phyloP scores from a whole-genome alignment of 1,140 invertebrate species.

The Venturia canescens region DNA sequence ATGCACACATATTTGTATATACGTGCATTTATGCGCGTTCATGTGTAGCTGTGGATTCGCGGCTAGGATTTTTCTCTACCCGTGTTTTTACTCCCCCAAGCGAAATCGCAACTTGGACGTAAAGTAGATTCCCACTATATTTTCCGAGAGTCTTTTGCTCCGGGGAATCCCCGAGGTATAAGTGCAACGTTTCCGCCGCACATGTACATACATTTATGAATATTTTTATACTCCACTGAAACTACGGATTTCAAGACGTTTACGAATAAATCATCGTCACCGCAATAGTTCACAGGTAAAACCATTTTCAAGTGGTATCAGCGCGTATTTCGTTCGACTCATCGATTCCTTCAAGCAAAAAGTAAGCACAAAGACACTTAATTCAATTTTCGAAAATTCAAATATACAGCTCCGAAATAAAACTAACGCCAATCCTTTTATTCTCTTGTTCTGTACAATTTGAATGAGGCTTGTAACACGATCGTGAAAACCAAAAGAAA shows the following conservation, averaged over 20 bases:
- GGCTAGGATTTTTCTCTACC: not conserved
- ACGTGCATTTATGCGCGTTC: not conserved
- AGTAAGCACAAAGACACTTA: no score
- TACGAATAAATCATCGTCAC: not conserved
- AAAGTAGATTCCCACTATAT: slow-evolving; percentile 1
- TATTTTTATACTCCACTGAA: not conserved
- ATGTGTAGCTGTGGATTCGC: not conserved
- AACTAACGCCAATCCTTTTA: not conserved
- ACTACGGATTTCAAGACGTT: not conserved
- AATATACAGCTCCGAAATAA: no score
- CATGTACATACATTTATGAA: not conserved
- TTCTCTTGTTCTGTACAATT: not conserved
- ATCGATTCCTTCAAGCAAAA: no score
- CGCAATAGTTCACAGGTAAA: no score
- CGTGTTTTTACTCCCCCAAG: not conserved
- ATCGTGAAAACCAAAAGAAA: not conserved
- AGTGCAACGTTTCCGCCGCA: slow-evolving; percentile 1
- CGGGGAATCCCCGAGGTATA: slow-evolving; percentile 6
- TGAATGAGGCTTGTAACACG: not conserved
- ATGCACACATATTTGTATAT: not conserved
- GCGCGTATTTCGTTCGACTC: no score
- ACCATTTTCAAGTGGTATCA: no score
- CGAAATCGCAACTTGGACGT: not conserved
- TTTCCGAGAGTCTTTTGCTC: slow-evolving; percentile 16
- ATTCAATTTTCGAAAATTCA: no score